These are phyloP conservation scores for Drosophila mulleri DNA, from an alignment of 2,888 invertebrate genomes.

Conservation along the genomic window DNA sequence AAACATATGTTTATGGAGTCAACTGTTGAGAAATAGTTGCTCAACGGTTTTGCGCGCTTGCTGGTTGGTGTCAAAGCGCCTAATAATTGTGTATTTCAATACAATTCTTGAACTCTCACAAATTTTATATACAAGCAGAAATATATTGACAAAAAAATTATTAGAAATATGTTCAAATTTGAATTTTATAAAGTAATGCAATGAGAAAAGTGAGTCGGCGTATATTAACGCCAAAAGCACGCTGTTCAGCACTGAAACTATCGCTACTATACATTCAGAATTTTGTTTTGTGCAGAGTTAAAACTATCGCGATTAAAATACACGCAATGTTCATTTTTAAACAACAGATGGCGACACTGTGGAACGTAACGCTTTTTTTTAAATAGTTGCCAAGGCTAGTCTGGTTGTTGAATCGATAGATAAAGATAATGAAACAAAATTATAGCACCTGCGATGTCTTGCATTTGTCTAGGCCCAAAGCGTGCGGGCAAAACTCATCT, in stretches of 20 bases:
- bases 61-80: background rate
- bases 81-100: background rate
- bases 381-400: constrained; percentile 39
- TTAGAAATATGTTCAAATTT: background rate
- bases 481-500: constrained; percentile 93
- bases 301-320: background rate
- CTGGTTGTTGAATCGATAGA: constrained; percentile 54
- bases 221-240: too few relatives aligned
- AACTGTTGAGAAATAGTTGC: constrained; percentile 7
- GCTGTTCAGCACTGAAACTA: constrained; percentile 18
- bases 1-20: constrained; percentile 8
- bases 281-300: background rate
- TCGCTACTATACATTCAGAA: background rate
- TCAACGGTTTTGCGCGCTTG: background rate
- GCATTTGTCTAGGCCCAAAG: constrained; percentile 91
- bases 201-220: constrained; percentile 6
- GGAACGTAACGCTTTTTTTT: constrained; percentile 10
- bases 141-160: background rate
- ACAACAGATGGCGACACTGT: constrained; percentile 30
- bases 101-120: background rate
- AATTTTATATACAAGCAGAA: background rate
- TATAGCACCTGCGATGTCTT: constrained; percentile 76
- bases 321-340: background rate
- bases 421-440: background rate
- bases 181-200: background rate